Base-by-base conservation (phyloP, 2,888 invertebrate species). In the Nymphalis c-album region DNA sequence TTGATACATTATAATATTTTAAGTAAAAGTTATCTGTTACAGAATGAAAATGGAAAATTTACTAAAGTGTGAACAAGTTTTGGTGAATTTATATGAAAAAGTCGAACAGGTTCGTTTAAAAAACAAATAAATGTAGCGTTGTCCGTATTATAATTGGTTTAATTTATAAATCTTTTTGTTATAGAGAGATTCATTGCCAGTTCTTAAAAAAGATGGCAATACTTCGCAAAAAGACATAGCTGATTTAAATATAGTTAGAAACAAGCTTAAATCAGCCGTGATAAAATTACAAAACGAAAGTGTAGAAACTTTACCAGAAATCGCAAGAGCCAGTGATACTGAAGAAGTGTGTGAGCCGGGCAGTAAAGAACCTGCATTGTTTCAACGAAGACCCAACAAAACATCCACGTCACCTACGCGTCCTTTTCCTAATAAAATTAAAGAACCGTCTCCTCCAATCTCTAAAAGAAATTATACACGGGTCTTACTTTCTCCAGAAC, bases 1-100 rank as follows among this genome's bases (percentile, higher is more conserved):
- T 31, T 31, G 26, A 31, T 31, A 31, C 6, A 31, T 8, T 20
- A 3, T 20, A 20, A n/a, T 50, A 6, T 6, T 1, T 6, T 22
- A 10, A 22, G 1, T n/a, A 50, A 10, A 18, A 20, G 20, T 20
- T 18, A 6, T 50, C 1, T 53, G 59, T 71, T 71, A n/a, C 84
- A 95, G 95, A 81, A 93, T 95, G 87, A 95, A 94, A 87, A 91
- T 94, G 84, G 94, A 95, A 75, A 95, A 95, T 63, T 83, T 95
- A 60, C 86, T 93, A 26, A 94, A 94, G 86, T 95, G 95, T 81
- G 95, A 95, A 85, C 94, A 94, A 80, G 95, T 95, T 67, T 87
- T 95, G 48, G 84, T 94, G 64, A 95, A 95, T 84, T 90, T 95
- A 72, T 93, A 94, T 76, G 89, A 93, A 57, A 95, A 94, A 93